Conservation (phyloP, 2,888 invertebrate species). For the Conistra vaccinii region DNA sequence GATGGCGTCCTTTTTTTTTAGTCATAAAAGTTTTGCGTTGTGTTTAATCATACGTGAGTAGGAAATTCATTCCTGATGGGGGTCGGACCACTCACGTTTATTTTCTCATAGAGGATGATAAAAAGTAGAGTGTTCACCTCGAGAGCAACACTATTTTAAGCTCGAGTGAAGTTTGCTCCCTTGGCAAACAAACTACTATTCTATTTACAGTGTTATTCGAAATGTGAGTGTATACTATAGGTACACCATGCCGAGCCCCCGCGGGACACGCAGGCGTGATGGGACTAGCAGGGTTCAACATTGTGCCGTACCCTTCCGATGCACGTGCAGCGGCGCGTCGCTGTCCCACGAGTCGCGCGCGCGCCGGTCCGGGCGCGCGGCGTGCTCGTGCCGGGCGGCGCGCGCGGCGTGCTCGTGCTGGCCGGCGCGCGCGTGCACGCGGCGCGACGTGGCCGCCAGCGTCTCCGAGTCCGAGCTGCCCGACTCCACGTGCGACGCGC, state of each 20-base stretch:
- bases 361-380: background rate
- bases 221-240: background rate
- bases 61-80: no score
- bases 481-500: slow-evolving; percentile 46
- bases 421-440: slow-evolving; percentile 76
- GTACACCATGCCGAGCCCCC: background rate
- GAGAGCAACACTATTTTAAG: no score
- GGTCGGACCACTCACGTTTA: no score
- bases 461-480: slow-evolving; percentile 78
- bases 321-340: slow-evolving; percentile 81
- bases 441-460: slow-evolving; percentile 77
- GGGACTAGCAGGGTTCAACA: no score
- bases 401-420: slow-evolving; percentile 60
- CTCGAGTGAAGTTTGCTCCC: no score
- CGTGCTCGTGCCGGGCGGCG: background rate
- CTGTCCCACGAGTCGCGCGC: slow-evolving; percentile 81
- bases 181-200: no score
- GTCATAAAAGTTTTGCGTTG: no score
- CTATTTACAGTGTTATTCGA: background rate
- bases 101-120: no score
- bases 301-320: slow-evolving; percentile 75
- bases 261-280: no score
- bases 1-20: no score
- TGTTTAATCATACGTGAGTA: no score
- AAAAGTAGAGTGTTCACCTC: no score